phyloP scores from a whole-genome alignment of 2,888 invertebrate genomes.

The Drosophila silvestris region DNA sequence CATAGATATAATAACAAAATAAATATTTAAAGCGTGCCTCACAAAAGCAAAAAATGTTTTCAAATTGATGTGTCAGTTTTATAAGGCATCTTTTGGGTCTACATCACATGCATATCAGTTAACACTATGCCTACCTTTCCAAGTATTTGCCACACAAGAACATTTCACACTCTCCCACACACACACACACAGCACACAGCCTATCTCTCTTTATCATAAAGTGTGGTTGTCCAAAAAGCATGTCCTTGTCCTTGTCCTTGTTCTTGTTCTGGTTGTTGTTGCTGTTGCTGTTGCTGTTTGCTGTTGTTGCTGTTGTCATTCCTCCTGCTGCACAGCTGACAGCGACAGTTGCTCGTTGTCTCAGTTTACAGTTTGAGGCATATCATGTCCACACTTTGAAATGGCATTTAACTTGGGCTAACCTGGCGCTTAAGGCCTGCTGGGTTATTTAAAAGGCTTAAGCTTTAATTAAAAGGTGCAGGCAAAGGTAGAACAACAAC shows the following conservation, averaged over 20 bases:
- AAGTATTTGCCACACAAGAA: slow-evolving; percentile 19
- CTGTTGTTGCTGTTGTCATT: not conserved
- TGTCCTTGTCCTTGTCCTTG: slow-evolving; percentile 19
- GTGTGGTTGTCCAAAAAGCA: slow-evolving; percentile 9
- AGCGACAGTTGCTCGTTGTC: slow-evolving; percentile 34
- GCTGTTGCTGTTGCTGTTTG: not conserved
- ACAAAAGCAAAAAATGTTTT: not conserved
- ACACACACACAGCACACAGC: not conserved
- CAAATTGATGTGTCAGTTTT: not conserved
- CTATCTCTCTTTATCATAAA: not conserved
- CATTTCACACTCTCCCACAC: slow-evolving; percentile 22
- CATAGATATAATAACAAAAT: not conserved
- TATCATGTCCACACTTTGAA: slow-evolving; percentile 73
- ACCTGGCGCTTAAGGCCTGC: slow-evolving; percentile 49
- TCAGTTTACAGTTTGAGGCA: slow-evolving; percentile 45
- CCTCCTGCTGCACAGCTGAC: slow-evolving; percentile 37
- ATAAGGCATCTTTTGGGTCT: not conserved
- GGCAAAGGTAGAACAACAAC: not conserved
- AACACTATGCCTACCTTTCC: slow-evolving; percentile 1
- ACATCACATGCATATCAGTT: not conserved
- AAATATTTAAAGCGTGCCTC: not conserved
- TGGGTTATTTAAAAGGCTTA: slow-evolving; percentile 66
- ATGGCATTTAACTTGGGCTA: slow-evolving; percentile 69
- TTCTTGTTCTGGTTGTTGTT: not conserved
- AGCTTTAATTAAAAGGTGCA: slow-evolving; percentile 73